Evolutionary conservation across 2,888 invertebrate species (phyloP).

Genomic region (Cataglyphis altisquamis): DNA sequence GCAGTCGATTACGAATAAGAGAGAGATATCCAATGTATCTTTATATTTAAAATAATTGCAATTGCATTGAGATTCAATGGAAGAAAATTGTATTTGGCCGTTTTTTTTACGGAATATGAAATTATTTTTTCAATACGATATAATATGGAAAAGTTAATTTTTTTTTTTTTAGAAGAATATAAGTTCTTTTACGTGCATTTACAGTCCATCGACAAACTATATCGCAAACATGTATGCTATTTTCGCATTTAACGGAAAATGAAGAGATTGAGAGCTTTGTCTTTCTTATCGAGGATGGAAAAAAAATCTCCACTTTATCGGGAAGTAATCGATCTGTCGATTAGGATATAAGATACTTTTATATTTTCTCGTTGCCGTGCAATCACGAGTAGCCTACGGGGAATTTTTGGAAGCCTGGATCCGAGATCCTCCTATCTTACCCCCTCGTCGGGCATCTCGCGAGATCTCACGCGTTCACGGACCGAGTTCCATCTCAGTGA

Average conservation of each 20-base stretch:
- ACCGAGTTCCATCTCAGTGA: conserved; percentile 78
- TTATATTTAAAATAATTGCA: background rate
- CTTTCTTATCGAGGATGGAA: background rate
- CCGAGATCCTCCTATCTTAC: too few relatives aligned
- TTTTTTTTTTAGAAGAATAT: too few relatives aligned
- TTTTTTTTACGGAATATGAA: too few relatives aligned
- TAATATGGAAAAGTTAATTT: too few relatives aligned
- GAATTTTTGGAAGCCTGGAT: conserved; percentile 52
- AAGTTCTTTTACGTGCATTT: too few relatives aligned
- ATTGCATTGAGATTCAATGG: background rate
- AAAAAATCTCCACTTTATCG: background rate
- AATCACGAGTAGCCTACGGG: background rate
- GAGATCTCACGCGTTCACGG: conserved; percentile 66
- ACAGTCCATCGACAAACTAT: too few relatives aligned
- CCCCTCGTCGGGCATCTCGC: conserved; percentile 30
- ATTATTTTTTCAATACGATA: too few relatives aligned
- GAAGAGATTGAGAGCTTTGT: too few relatives aligned
- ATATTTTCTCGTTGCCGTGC: background rate
- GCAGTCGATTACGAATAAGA: conserved; percentile 40
- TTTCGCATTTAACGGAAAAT: too few relatives aligned
- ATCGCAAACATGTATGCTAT: too few relatives aligned
- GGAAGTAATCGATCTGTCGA: background rate
- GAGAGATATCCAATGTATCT: conserved; percentile 11
- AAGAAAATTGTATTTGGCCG: background rate
- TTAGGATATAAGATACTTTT: background rate